Conservation (phyloP, 2,888 invertebrate species). For the Calliopum simillimum region DNA sequence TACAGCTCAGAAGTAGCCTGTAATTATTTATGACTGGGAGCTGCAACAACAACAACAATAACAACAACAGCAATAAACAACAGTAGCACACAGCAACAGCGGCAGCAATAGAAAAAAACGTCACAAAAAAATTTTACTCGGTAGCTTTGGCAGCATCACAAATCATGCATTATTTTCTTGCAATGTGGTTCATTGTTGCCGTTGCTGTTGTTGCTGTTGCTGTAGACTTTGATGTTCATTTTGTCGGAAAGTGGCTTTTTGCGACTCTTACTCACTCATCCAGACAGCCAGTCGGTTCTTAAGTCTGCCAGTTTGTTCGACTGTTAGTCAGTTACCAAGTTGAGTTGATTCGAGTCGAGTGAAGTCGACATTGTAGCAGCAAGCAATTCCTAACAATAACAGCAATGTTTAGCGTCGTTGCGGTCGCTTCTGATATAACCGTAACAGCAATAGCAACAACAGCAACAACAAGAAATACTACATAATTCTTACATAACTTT, state of each 20-base stretch:
- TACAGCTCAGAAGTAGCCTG: conserved; percentile 19
- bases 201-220: neutral
- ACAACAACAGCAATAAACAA: no score
- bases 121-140: conserved; percentile 8
- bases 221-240: conserved; percentile 22
- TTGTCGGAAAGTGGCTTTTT: conserved; percentile 10
- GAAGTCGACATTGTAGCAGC: neutral
- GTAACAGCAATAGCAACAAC: conserved; percentile 27
- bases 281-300: neutral
- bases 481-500: conserved; percentile 30
- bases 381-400: conserved; percentile 1
- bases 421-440: neutral
- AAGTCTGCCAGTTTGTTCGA: neutral
- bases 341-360: neutral
- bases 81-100: no score
- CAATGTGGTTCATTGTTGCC: conserved; percentile 3
- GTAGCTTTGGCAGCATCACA: conserved; percentile 19
- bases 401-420: conserved; percentile 17
- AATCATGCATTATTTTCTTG: conserved; percentile 26
- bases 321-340: neutral
- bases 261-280: neutral
- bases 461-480: neutral
- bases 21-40: conserved; percentile 25
- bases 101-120: neutral
- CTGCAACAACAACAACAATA: no score